Base-by-base conservation (phyloP, 2,888 invertebrate genomes). In the Carpatolechia fugitivella region DNA sequence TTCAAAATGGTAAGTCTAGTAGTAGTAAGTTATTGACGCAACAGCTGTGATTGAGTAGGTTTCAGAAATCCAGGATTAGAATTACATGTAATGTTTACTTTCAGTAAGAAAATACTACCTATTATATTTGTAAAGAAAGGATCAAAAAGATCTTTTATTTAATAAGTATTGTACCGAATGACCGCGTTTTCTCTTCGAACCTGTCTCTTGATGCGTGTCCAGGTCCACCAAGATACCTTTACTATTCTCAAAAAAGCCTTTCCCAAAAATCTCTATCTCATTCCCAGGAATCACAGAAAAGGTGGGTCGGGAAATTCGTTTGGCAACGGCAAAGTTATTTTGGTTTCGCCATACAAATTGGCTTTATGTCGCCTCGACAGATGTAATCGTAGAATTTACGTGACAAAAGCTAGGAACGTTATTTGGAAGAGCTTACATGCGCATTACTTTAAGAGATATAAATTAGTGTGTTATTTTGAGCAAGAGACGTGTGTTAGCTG, bases 341-440 rank as follows among this genome's bases (percentile, higher is more conserved):
- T 54, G 24, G 53, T 38, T 18, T 31, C 47, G 31, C 33, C 52
- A 49, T 56, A 63, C 73, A 77, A 78, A 80, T 80, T 75, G 75
- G 71, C 73, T 74, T 69, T 69, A 64, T 66, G 76, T 73, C 74
- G 66, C 59, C 73, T 64, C 78, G 76, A 81, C 81, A 79, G 72
- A 75, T 76, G 80, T 82, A 82, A 82, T 82, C 79, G 70, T 54
- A 59, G 70, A 74, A 76, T 80, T 80, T 77, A 74, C 78, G 73
- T 68, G 72, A 72, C 75, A 69, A 75, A 78, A 75, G 72, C 73
- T 56, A 65, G 66, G 66, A 61, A 63, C 64, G 66, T 67, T 72
- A 69, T 74, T 71, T 68, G 62, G 65, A 66, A 59, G 61, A 66
- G 68, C 72, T 74, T 72, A 74, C 72, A 70, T 57, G 58, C 59